A percentile compares a stretch with the other conserved stretches of the same genome.
Evolutionary conservation across 2,797 vertebrate species (phyloP).

Genomic region (Novumbra hubbsi): DNA sequence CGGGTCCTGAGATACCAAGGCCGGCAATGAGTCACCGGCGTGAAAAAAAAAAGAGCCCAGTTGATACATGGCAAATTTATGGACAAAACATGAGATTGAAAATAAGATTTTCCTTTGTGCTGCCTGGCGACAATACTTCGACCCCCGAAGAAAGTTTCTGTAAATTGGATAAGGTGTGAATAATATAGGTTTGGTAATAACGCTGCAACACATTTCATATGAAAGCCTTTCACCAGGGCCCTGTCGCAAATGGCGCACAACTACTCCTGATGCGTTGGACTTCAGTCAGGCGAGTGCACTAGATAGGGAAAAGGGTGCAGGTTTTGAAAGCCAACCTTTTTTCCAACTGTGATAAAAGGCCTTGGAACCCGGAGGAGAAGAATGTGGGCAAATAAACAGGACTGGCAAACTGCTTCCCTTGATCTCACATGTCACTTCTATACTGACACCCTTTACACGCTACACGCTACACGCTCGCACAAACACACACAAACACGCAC

Average conservation of each 20-base stretch:
- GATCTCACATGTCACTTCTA: constrained; percentile 1
- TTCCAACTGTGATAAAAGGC: neutral
- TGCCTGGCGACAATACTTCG: neutral
- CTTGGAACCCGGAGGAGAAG: neutral
- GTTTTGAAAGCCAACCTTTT: neutral
- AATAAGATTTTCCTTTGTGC: constrained; percentile 47
- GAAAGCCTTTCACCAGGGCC: constrained; percentile 36
- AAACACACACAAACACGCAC: neutral
- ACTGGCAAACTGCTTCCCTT: neutral
- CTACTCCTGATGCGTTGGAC: neutral
- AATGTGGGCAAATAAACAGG: constrained; percentile 8
- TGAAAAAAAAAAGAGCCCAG: constrained; percentile 47
- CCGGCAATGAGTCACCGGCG: constrained; percentile 50
- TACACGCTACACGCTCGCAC: too few relatives aligned
- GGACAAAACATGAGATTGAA: constrained; percentile 45
- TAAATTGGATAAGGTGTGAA: constrained; percentile 63
- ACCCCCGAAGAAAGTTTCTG: constrained; percentile 35
- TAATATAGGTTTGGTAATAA: constrained; percentile 26
- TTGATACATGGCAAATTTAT: constrained; percentile 54
- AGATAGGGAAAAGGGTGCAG: neutral
- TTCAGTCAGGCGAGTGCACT: neutral
- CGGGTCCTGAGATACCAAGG: constrained; percentile 58
- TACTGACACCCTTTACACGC: neutral
- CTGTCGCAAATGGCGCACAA: neutral
- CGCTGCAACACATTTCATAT: constrained; percentile 42